phyloP scores from a whole-genome alignment of 2,797 vertebrate genomes.

The Pangasius mekongensis region DNA sequence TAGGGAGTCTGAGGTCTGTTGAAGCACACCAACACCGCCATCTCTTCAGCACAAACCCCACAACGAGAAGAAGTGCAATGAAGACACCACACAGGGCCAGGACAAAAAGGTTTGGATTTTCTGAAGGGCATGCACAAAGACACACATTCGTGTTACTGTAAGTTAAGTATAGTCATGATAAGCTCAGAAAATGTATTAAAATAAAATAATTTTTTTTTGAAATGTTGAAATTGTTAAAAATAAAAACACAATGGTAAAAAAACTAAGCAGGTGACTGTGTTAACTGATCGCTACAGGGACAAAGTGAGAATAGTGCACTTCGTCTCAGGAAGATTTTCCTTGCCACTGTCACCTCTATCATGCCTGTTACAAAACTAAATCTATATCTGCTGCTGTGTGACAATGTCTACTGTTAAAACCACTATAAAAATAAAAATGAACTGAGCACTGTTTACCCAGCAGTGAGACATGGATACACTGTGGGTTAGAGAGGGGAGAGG shows the following conservation, averaged over 20 bases:
- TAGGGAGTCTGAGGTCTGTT: constrained; percentile 57
- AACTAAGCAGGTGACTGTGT: background rate
- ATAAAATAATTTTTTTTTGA: background rate
- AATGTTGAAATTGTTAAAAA: background rate
- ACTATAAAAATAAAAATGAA: background rate
- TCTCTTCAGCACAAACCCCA: constrained; percentile 48
- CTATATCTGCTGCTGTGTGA: no score
- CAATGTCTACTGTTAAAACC: background rate
- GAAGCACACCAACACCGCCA: constrained; percentile 5
- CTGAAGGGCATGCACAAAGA: constrained; percentile 33
- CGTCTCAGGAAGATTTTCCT: background rate
- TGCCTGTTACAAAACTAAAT: background rate
- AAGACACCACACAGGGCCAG: constrained; percentile 59
- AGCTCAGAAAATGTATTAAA: background rate
- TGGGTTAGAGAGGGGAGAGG: constrained; percentile 60
- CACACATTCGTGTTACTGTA: background rate
- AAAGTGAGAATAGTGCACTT: background rate
- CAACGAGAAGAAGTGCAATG: constrained; percentile 50
- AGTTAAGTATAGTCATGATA: background rate
- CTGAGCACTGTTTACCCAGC: background rate
- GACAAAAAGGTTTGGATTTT: constrained; percentile 49
- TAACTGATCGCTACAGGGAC: background rate
- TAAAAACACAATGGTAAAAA: background rate
- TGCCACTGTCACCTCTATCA: background rate
- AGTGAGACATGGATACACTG: constrained; percentile 62